These are phyloP conservation scores for Microctenopoma lineatum DNA, from an alignment of 2,797 vertebrate genomes.

Conservation along the genomic window DNA sequence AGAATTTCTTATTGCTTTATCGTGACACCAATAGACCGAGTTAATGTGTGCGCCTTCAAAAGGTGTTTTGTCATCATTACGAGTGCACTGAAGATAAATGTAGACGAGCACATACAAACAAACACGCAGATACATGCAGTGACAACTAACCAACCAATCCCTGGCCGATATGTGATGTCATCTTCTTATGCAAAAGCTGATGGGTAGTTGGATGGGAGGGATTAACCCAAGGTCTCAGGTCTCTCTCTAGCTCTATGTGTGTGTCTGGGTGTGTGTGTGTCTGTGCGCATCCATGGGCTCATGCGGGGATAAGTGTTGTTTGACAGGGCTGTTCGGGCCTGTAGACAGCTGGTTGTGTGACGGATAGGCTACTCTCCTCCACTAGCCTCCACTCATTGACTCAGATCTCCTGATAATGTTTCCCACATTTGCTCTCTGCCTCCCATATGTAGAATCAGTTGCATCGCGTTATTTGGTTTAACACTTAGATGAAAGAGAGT, in stretches of 20 bases:
- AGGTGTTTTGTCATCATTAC: not conserved
- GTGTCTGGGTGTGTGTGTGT: slow-evolving; percentile 28
- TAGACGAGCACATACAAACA: slow-evolving; percentile 26
- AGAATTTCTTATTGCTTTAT: not conserved
- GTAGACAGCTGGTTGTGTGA: slow-evolving; percentile 82
- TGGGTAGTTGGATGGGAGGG: slow-evolving; percentile 66
- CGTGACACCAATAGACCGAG: not conserved
- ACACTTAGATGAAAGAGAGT: slow-evolving; percentile 14
- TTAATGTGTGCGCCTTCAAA: not conserved
- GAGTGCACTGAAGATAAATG: slow-evolving; percentile 40
- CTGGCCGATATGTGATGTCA: slow-evolving; percentile 76
- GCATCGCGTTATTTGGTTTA: slow-evolving; percentile 48
- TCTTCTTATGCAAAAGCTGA: slow-evolving; percentile 79
- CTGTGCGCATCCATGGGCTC: slow-evolving; percentile 34
- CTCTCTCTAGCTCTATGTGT: slow-evolving; percentile 41
- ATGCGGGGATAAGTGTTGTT: slow-evolving; percentile 75
- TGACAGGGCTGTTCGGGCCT: slow-evolving; percentile 67
- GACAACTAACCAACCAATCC: slow-evolving; percentile 65
- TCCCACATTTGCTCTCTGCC: slow-evolving; percentile 52
- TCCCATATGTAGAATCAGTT: slow-evolving; percentile 58
- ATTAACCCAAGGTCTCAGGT: slow-evolving; percentile 73
- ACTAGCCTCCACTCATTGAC: slow-evolving; percentile 63
- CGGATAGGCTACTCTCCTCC: slow-evolving; percentile 76
- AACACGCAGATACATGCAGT: slow-evolving; percentile 35
- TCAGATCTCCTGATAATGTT: slow-evolving; percentile 65